Evolutionary conservation across 2,113 vertebrate genomes (phyloP).

Genomic region (Corythoichthys haematopterus): DNA sequence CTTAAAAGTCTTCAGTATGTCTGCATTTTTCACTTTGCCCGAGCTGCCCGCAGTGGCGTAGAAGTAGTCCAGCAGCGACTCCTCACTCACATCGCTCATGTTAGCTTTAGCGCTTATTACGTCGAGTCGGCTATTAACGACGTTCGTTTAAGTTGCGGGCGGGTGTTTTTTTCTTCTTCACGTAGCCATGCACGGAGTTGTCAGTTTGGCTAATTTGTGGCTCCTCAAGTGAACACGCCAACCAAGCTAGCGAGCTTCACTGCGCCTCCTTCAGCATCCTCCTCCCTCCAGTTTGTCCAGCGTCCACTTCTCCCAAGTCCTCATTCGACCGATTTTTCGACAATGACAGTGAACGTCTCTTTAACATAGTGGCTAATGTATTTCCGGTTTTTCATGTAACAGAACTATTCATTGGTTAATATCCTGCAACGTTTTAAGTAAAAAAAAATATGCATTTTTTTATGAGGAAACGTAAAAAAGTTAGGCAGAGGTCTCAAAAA

Average conservation of each 20-base stretch:
- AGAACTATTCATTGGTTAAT: not conserved
- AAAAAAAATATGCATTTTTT: too few relatives aligned
- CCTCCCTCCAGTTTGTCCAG: too few relatives aligned
- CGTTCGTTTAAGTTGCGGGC: not conserved
- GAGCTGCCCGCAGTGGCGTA: constrained; percentile 56
- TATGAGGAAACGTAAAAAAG: too few relatives aligned
- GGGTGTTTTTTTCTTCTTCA: not conserved
- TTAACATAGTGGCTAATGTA: not conserved
- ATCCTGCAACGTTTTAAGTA: too few relatives aligned
- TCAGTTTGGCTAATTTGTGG: not conserved
- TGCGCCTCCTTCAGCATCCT: constrained; percentile 49
- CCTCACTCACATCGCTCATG: constrained; percentile 64
- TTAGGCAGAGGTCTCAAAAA: too few relatives aligned
- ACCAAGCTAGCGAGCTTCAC: constrained; percentile 54
- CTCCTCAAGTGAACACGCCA: constrained; percentile 51
- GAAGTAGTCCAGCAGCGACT: constrained; percentile 72
- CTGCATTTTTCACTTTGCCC: constrained; percentile 69
- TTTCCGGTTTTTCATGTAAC: not conserved
- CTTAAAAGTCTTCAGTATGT: constrained; percentile 70
- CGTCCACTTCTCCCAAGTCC: too few relatives aligned
- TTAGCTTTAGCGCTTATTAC: not conserved
- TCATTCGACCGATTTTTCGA: not conserved
- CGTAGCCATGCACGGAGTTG: not conserved
- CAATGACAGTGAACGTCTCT: constrained; percentile 4
- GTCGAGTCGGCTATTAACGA: not conserved